Conservation (phyloP, 2,888 invertebrate genomes). For the Lochmaea capreae region DNA sequence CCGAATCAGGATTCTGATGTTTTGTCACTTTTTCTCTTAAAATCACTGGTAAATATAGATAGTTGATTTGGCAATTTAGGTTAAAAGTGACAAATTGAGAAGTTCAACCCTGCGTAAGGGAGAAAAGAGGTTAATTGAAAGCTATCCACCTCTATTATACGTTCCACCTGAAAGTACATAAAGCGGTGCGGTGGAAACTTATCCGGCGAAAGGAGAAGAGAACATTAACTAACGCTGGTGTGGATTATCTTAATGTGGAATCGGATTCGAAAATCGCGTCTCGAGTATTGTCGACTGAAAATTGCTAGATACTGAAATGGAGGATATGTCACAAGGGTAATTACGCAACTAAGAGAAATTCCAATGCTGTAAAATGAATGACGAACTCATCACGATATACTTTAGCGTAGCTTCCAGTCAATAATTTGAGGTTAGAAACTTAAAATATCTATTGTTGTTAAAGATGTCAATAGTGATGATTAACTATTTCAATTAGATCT, state of each 20-base stretch:
- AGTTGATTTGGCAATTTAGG: no score
- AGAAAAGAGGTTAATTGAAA: conserved; percentile 63
- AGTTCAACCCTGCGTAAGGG: conserved; percentile 25
- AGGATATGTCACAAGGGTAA: conserved; percentile 30
- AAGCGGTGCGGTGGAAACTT: conserved; percentile 58
- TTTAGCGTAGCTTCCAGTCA: background rate
- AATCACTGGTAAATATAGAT: no score
- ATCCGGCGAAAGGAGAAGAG: conserved; percentile 54
- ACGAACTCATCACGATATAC: conserved; percentile 3
- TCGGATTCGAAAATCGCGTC: conserved; percentile 36
- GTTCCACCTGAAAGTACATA: conserved; percentile 61
- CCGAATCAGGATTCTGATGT: no score
- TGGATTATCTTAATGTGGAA: conserved; percentile 52
- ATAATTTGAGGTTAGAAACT: background rate
- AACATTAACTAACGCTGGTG: conserved; percentile 45
- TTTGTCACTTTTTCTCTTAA: no score
- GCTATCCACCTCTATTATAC: conserved; percentile 63
- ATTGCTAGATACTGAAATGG: conserved; percentile 21
- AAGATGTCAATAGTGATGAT: no score
- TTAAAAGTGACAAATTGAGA: conserved; percentile 32
- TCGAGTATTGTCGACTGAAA: conserved; percentile 31
- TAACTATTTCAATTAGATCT: no score
- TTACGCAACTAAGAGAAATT: conserved; percentile 27
- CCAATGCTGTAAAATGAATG: conserved; percentile 13
- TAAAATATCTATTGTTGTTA: background rate